Evolutionary conservation across 2,888 invertebrate genomes (phyloP).

Genomic region (Macrophya annulata): DNA sequence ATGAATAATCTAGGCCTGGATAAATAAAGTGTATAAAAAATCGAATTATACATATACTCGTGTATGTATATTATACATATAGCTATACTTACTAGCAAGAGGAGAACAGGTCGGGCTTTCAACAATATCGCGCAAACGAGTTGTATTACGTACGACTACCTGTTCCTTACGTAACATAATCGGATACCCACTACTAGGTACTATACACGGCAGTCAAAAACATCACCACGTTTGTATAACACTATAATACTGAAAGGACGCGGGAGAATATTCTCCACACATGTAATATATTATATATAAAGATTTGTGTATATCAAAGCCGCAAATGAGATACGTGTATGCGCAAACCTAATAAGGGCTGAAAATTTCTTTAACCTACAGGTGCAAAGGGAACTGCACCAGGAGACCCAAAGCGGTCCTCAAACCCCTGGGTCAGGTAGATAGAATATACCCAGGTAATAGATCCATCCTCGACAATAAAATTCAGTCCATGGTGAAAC

Average conservation of each 20-base stretch:
- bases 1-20: not conserved
- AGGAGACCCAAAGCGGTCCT: slow-evolving; percentile 5
- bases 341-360: slow-evolving; percentile 6
- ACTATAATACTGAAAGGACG: not conserved
- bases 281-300: not conserved
- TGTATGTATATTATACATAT: not conserved
- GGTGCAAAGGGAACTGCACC: not conserved
- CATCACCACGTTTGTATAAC: slow-evolving; percentile 41
- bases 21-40: not conserved
- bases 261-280: not conserved
- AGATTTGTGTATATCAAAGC: not conserved
- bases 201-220: slow-evolving; percentile 37
- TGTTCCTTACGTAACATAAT: slow-evolving; percentile 54
- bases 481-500: not conserved
- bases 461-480: not conserved
- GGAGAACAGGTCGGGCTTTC: slow-evolving; percentile 42
- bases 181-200: slow-evolving; percentile 22
- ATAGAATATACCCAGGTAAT: slow-evolving; percentile 6
- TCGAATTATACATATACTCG: not conserved
- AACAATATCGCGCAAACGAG: slow-evolving; percentile 50
- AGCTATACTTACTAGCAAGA: not conserved
- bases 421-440: slow-evolving; percentile 3
- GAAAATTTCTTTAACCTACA: slow-evolving; percentile 8
- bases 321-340: not conserved
- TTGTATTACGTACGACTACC: slow-evolving; percentile 53